Evolutionary conservation across 2,113 vertebrate species (phyloP), one percentile per base, ranked within the genome.

Genomic region (Psittacula cyanocephala): DNA sequence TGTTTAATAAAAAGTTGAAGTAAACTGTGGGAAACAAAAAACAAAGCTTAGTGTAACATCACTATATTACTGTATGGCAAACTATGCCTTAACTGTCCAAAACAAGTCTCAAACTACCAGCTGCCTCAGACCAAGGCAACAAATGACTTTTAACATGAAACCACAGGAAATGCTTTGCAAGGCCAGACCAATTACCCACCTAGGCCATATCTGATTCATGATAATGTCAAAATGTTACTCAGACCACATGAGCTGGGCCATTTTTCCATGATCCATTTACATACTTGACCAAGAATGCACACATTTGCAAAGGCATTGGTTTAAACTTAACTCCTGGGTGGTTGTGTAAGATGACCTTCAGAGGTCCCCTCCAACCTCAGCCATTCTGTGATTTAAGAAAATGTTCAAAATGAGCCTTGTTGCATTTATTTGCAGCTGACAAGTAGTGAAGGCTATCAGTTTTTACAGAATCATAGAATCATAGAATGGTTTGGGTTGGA

Each of bases 171-270:
- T 22, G 10, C 6, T 80, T 79, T 64, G 12, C 43, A 37, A 35
- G 19, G 25, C 22, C n/a, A 76, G 22, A 49, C 2, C 22, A 57
- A 33, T 63, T 75, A 70, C 29, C n/a, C n/a, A 39, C 16, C 28
- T n/a, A 37, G 18, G 1, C 12, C n/a, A 8, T 6, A 31, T 15
- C 3, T 82, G 6, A 71, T 63, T 27, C 31, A 6, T 0, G 1
- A 43, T 27, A 78, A 57, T 2, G 5, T 44, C 50, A 75, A 35
- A 39, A 39, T 1, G 17, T n/a, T 67, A 31, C 17, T 19, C n/a
- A 52, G 24, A 83, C 12, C 18, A 27, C 22, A 39, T 3, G 4
- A 49, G 18, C 43, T 11, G 20, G 19, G 13, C 28, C 22, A 16
- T 29, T 77, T 69, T 63, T 64, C 55, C 70, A 31, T 17, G 20